Conservation (phyloP, 2,113 vertebrate genomes). For the Monarcha castaneiventris region DNA sequence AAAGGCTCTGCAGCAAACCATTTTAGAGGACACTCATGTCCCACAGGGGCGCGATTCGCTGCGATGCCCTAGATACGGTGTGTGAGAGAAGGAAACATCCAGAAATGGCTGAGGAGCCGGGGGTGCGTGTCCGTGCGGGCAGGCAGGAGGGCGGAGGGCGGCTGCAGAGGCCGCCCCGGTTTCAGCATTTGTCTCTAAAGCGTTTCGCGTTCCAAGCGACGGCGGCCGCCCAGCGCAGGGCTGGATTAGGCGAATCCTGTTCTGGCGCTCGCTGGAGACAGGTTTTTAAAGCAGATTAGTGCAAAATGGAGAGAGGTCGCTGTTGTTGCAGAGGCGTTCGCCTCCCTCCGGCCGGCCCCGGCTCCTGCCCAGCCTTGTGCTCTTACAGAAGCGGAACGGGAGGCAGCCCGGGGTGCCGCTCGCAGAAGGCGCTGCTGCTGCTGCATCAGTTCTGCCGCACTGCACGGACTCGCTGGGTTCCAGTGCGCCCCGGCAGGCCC, state of each 20-base stretch:
- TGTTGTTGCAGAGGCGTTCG: neutral
- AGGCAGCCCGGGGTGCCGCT: neutral
- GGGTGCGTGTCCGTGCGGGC: neutral
- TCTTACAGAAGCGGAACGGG: neutral
- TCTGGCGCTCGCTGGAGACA: neutral
- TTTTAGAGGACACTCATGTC: rapidly evolving
- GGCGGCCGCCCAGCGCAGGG: neutral
- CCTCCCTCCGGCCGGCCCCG: neutral
- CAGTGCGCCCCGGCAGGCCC: neutral
- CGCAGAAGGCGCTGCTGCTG: neutral
- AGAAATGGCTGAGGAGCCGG: rapidly evolving
- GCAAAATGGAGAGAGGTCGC: neutral
- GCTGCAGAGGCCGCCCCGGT: neutral
- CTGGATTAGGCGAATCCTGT: neutral
- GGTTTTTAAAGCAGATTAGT: neutral
- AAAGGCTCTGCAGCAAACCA: neutral
- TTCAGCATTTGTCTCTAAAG: neutral
- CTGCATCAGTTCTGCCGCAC: neutral
- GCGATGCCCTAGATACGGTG: neutral
- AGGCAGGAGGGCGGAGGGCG: neutral
- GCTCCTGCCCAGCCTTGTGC: neutral
- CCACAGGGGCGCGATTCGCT: neutral
- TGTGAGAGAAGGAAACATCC: neutral
- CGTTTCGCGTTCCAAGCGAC: neutral
- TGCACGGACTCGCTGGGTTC: rapidly evolving